Percentiles rank a stretch among this genome's conserved stretches.
Conservation (phyloP, 2,888 invertebrate genomes). For the Atethmia centrago region DNA sequence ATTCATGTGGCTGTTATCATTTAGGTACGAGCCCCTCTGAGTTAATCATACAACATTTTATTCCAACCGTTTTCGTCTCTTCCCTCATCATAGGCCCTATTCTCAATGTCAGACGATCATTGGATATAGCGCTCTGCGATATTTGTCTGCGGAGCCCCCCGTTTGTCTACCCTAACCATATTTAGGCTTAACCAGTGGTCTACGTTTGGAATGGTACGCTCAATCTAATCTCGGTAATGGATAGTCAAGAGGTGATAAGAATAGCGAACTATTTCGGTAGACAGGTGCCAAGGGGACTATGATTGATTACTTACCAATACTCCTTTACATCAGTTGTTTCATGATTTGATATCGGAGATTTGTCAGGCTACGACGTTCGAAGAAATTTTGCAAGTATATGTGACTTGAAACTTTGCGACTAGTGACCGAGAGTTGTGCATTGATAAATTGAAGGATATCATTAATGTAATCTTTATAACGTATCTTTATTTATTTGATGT, state of each 20-base stretch:
- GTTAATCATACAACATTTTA: background rate
- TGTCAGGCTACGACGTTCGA: background rate
- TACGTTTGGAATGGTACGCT: slow-evolving; percentile 34
- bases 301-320: slow-evolving; percentile 17
- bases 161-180: slow-evolving; percentile 65
- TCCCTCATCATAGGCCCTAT: slow-evolving; percentile 25
- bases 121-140: slow-evolving; percentile 59
- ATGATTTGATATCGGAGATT: background rate
- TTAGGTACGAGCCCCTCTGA: too few species aligned
- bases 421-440: background rate
- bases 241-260: slow-evolving; percentile 21
- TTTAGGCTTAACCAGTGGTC: slow-evolving; percentile 61
- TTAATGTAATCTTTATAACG: background rate
- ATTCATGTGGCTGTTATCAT: too few species aligned
- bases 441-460: background rate
- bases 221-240: slow-evolving; percentile 38
- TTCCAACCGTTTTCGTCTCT: slow-evolving; percentile 1
- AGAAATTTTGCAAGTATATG: background rate
- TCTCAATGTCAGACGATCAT: slow-evolving; percentile 64
- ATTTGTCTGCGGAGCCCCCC: slow-evolving; percentile 61
- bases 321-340: slow-evolving; percentile 1
- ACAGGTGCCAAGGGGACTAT: background rate
- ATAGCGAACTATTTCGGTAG: background rate
- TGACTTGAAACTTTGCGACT: background rate
- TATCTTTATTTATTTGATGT: background rate